These are phyloP conservation scores for Limnephilus lunatus DNA, from an alignment of 2,888 invertebrate species.

Conservation along the genomic window DNA sequence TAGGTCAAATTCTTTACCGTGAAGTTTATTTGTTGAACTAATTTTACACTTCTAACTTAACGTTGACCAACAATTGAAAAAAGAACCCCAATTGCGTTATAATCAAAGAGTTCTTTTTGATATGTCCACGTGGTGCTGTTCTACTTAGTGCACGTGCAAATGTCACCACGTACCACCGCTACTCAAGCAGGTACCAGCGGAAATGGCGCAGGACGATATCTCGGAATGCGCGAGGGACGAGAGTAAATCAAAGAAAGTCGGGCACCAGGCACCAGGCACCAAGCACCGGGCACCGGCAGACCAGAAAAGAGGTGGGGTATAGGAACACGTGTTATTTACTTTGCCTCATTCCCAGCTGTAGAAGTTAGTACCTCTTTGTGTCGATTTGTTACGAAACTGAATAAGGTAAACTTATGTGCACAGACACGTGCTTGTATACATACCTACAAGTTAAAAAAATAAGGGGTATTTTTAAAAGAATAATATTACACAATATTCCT, in stretches of 20 bases:
- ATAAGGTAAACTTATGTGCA: neutral
- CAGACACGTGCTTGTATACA: neutral
- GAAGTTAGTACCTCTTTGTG: neutral
- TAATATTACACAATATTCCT: neutral
- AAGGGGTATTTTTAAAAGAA: neutral
- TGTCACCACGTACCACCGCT: slow-evolving; percentile 16
- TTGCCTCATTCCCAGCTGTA: slow-evolving; percentile 11
- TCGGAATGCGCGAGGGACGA: slow-evolving; percentile 36
- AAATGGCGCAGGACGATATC: neutral
- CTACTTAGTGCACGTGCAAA: slow-evolving; percentile 63
- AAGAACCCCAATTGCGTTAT: slow-evolving; percentile 50
- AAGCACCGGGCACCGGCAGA: neutral
- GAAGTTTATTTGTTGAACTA: neutral
- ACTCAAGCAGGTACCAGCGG: neutral
- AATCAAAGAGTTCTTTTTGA: slow-evolving; percentile 51
- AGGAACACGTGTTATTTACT: slow-evolving; percentile 60
- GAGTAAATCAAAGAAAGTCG: slow-evolving; percentile 55
- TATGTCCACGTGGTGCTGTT: slow-evolving; percentile 58
- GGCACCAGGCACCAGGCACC: slow-evolving; percentile 13
- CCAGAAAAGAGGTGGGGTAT: neutral
- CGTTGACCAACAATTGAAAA: neutral
- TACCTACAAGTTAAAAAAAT: neutral
- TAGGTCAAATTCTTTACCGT: neutral
- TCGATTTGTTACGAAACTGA: neutral
- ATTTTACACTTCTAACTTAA: neutral